Evolutionary conservation across 1,140 invertebrate species (phyloP).

Genomic region (Drosophila triauraria): DNA sequence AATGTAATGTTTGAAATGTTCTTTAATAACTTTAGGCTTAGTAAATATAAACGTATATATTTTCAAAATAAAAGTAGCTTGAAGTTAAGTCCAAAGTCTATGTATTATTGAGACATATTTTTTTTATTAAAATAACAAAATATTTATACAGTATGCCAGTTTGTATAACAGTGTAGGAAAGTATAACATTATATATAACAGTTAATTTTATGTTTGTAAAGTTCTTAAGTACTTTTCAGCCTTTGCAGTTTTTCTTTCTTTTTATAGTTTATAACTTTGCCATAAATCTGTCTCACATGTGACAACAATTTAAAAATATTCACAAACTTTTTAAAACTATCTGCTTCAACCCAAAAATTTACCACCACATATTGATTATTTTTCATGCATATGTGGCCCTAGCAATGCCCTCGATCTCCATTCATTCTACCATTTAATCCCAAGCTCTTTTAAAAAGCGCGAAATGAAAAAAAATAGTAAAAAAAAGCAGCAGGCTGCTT

Average conservation of each 20-base stretch:
- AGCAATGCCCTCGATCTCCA: constrained; percentile 2
- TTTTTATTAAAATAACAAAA: too few relatives aligned
- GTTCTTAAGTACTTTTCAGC: too few relatives aligned
- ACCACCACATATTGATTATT: constrained; percentile 23
- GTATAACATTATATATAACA: not conserved
- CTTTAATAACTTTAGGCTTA: not conserved
- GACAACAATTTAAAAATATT: not conserved
- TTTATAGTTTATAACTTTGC: not conserved
- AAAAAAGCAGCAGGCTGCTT: too few relatives aligned
- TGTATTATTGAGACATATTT: too few relatives aligned
- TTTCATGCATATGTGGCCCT: constrained; percentile 19
- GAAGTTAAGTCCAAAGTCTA: too few relatives aligned
- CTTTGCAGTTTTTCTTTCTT: not conserved
- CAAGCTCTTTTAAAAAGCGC: constrained; percentile 15
- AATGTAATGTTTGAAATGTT: too few relatives aligned
- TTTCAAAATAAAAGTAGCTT: too few relatives aligned
- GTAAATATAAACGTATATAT: too few relatives aligned
- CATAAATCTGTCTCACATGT: not conserved
- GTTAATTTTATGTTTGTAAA: not conserved
- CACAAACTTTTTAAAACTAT: not conserved
- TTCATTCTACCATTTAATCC: constrained; percentile 8
- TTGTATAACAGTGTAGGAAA: not conserved
- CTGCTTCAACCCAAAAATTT: not conserved
- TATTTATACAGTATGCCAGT: not conserved
- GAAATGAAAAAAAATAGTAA: constrained; percentile 3